Conservation (phyloP, 2,113 vertebrate genomes). For the Physeter macrocephalus region DNA sequence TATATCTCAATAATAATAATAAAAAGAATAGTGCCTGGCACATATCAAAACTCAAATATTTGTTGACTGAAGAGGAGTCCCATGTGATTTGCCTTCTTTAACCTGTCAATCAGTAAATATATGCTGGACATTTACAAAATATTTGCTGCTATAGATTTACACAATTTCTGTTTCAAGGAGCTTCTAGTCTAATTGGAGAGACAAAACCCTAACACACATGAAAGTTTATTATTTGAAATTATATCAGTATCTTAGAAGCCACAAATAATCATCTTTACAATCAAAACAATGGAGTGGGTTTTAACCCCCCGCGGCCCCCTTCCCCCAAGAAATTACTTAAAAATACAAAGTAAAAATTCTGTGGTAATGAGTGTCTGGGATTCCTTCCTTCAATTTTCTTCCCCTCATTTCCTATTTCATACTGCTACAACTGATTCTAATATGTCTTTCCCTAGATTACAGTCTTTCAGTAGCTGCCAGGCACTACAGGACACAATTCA, state of each 20-base stretch:
- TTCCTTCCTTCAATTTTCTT: not conserved
- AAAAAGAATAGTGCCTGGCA: not conserved
- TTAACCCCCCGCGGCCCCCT: fast-evolving
- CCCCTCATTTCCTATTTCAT: not conserved
- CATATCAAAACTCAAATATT: not conserved
- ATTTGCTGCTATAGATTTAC: not conserved
- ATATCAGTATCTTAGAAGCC: not conserved
- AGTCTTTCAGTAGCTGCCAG: not conserved
- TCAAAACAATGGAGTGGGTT: not conserved
- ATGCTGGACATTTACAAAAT: not conserved
- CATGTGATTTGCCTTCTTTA: not conserved
- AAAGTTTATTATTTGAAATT: not conserved
- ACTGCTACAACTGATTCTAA: not conserved
- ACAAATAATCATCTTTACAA: not conserved
- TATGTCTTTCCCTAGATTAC: not conserved
- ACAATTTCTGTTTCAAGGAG: not conserved
- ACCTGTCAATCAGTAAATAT: not conserved
- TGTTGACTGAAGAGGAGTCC: not conserved
- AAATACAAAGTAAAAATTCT: not conserved
- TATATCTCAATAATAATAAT: not conserved
- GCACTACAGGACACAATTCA: not conserved
- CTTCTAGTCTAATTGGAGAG: not conserved
- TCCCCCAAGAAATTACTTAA: not conserved
- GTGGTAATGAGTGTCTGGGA: not conserved
- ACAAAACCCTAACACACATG: not conserved